Base-by-base conservation (phyloP, 1,140 invertebrate species). In the Lordiphosa collinella region DNA sequence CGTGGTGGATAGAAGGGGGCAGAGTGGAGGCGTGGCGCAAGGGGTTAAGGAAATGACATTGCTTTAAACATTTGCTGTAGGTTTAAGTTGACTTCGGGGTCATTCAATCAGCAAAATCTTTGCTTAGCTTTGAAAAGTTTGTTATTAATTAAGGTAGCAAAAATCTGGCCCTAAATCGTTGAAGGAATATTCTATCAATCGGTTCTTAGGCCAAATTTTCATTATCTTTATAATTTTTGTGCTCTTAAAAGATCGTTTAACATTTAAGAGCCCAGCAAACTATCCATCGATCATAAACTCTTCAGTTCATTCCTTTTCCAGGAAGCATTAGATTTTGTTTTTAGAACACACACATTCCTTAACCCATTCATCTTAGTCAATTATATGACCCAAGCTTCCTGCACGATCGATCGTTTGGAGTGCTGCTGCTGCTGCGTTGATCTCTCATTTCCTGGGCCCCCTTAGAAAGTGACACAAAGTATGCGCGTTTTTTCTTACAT, bases 341-440 rank as follows among this genome's bases (percentile, higher is more conserved):
- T 48, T 32, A 4, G 14, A 35, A 35, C 31, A 16, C 46, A 35
- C 31, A 16, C 46, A 48, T 48, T 48, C 46, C 46, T 13, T 11
- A 35, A 10, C 25, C 59, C 60, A 63, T 61, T 49, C 54, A 61
- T 61, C 59, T 61, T 58, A 31, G 22, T 59, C 59, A 59, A 59
- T 62, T 59, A 50, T 59, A 50, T 43, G 31, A 16, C 12, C 18
- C 16, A 43, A n/a, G 34, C 47, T 37, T 49, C 34, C 49, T 51
- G 35, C 12, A 31, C 36, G 49, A 54, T 54, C 56, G 56, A 55
- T 59, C 56, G 51, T 35, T 54, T 25, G 22, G 22, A 37, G 9
- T n/a, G 37, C n/a, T 18, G 12, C 25, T 43, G 18, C 18, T 22
- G 4, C 6, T 22, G 18, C 18, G 35, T 37, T 56, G 46, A 48